Evolutionary conservation across 2,888 invertebrate genomes (phyloP), one percentile per base, ranked within the genome.

Genomic region (Omphaloscelis lunosa): DNA sequence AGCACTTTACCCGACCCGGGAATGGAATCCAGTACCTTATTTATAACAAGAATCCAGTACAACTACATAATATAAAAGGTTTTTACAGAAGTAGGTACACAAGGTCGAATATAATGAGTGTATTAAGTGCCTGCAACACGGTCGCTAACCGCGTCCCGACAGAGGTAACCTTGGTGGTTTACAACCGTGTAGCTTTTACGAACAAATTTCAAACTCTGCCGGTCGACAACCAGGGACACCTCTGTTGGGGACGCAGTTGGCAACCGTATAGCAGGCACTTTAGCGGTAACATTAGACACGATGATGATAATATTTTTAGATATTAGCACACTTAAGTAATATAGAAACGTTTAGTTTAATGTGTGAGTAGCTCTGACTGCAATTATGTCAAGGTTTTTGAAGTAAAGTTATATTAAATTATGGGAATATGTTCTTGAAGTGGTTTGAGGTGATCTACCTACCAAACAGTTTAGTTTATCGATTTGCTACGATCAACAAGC

Each of bases 91-190:
- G 63, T 58, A 23, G 6, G 8, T 51, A 34, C 12, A 59, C 76
- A 83, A 88, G 87, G 86, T 84, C 45, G 41, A 17, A 29, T 17
- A 17, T 83, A 88, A 86, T 83, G 80, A 80, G 63, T 59, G 29
- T 79, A 75, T 83, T 80, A n/a, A n/a, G n/a, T n/a, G n/a, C n/a
- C n/a, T n/a, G n/a, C n/a, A n/a, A n/a, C n/a, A n/a, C n/a, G n/a
- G n/a, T n/a, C n/a, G n/a, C n/a, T n/a, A n/a, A n/a, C n/a, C n/a
- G n/a, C n/a, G n/a, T n/a, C n/a, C n/a, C n/a, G n/a, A n/a, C n/a
- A n/a, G n/a, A n/a, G n/a, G n/a, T n/a, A n/a, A n/a, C n/a, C n/a
- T n/a, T n/a, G n/a, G n/a, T n/a, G n/a, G n/a, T n/a, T n/a, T n/a
- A n/a, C n/a, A n/a, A n/a, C n/a, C n/a, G n/a, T n/a, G n/a, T n/a